These are phyloP conservation scores for Zosterops lateralis DNA, from an alignment of 2,113 vertebrate species.

Conservation along the genomic window DNA sequence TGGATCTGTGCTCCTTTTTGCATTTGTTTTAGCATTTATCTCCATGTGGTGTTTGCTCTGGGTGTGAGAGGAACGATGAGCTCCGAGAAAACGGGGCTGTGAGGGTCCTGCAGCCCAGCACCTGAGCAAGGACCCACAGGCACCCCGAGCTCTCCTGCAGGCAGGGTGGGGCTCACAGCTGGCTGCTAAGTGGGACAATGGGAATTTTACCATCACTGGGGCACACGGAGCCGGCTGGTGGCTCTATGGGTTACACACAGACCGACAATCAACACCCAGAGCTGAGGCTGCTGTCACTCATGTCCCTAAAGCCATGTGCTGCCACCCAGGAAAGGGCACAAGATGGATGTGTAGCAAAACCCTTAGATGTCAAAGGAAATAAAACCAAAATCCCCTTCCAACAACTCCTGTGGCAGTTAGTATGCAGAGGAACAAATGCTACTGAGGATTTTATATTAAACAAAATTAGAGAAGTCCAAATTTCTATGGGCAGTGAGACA, in stretches of 20 bases:
- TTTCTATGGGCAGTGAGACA: background rate
- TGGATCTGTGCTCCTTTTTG: background rate
- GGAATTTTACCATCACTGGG: accelerated
- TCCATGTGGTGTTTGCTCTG: accelerated
- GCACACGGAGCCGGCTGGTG: accelerated
- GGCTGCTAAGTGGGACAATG: background rate
- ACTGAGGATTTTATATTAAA: background rate
- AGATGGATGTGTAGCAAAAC: background rate
- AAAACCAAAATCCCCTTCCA: background rate
- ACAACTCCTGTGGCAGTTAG: background rate
- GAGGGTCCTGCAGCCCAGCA: background rate
- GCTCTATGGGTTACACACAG: background rate
- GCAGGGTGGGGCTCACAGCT: background rate
- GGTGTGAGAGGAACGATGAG: accelerated
- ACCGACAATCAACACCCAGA: background rate
- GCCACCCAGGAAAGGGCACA: background rate
- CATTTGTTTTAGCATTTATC: background rate
- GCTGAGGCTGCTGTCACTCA: background rate
- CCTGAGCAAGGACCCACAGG: accelerated
- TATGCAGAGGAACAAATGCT: accelerated
- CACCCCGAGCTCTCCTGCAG: accelerated
- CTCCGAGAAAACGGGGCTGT: accelerated
- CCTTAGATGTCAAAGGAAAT: background rate
- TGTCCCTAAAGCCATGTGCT: accelerated
- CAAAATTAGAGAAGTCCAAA: background rate